phyloP scores from a whole-genome alignment of 30 jellyfish, hydroid and myxozoan genomes.

The Aurelia aurita region DNA sequence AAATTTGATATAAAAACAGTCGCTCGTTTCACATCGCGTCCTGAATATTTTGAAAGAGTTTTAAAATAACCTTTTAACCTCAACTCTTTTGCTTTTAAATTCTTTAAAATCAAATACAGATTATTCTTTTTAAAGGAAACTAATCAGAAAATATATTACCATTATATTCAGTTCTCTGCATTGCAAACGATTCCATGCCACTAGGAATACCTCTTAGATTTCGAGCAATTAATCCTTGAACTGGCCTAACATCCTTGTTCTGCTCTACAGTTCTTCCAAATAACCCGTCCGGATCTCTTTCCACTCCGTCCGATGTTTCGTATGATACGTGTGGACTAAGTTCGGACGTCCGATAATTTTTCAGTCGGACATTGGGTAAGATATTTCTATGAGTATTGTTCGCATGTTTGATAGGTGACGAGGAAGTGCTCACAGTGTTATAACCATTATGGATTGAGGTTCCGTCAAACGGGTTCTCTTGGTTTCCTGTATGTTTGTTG shows the following conservation, averaged over 20 bases:
- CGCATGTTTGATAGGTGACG: slow-evolving; percentile 60
- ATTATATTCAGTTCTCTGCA: slow-evolving; percentile 23
- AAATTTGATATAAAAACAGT: no score
- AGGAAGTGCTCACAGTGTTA: slow-evolving; percentile 42
- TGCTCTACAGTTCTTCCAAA: not conserved
- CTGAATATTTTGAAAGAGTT: no score
- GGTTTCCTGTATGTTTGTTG: not conserved
- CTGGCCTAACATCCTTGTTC: not conserved
- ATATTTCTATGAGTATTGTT: not conserved
- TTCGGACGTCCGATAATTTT: slow-evolving; percentile 7
- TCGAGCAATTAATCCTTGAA: not conserved
- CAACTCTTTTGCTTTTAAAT: no score
- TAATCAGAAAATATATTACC: slow-evolving; percentile 34
- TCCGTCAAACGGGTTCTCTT: not conserved
- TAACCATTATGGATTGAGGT: slow-evolving; percentile 17
- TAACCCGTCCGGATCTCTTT: not conserved
- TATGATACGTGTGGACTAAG: slow-evolving; percentile 40
- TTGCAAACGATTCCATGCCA: slow-evolving; percentile 13
- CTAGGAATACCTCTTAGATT: slow-evolving; percentile 3
- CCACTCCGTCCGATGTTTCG: slow-evolving; percentile 1
- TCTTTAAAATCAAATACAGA: no score
- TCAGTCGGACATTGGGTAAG: slow-evolving; percentile 6
- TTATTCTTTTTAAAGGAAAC: not conserved
- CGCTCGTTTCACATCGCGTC: no score
- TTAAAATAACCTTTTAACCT: no score